Conservation (phyloP, 2,888 invertebrate genomes). For the Pimpla rufipes region DNA sequence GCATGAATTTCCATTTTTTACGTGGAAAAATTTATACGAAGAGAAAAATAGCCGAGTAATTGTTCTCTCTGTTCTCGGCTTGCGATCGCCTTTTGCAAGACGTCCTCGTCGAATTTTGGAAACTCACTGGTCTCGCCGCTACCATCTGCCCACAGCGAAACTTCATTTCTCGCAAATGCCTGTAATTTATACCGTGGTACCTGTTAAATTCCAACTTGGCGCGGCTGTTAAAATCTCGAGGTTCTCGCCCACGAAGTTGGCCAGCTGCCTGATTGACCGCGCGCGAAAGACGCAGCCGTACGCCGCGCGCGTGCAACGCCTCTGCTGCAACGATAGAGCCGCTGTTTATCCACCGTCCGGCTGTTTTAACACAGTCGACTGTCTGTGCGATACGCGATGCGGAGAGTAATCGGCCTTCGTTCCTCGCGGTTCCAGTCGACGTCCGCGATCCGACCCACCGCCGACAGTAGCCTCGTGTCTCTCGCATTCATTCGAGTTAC, state of each 20-base stretch:
- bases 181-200: neutral
- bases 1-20: no score
- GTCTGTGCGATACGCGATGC: conserved; percentile 7
- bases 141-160: no score
- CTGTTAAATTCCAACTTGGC: neutral
- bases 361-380: neutral
- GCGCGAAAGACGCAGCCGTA: neutral
- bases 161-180: no score
- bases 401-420: neutral
- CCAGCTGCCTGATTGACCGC: neutral
- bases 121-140: no score
- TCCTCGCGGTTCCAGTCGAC: no score
- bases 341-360: neutral
- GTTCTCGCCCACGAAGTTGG: conserved; percentile 16
- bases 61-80: no score
- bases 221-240: neutral
- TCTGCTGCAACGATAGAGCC: neutral
- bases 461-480: neutral
- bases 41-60: no score
- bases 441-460: no score
- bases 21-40: no score
- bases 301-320: neutral
- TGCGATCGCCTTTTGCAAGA: no score
- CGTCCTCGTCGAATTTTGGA: no score
- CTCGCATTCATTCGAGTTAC: no score